Evolutionary conservation across 2,113 vertebrate species (phyloP).

Genomic region (Myrmecophaga tridactyla): DNA sequence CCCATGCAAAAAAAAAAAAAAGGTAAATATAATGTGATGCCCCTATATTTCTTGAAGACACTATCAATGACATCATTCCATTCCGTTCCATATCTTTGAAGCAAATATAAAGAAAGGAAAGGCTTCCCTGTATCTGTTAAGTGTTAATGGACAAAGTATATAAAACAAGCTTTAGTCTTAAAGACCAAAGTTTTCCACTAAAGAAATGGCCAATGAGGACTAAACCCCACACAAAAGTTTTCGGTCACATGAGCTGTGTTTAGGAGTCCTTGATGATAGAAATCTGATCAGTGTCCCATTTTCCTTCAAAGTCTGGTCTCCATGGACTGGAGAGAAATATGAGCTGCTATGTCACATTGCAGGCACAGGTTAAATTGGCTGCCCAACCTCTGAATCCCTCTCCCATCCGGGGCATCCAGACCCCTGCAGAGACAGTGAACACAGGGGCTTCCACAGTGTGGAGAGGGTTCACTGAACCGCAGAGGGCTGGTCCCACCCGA

Average conservation of each 20-base stretch:
- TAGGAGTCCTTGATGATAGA: fast-evolving
- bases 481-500: neutral
- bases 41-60: neutral
- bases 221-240: neutral
- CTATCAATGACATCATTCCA: fast-evolving
- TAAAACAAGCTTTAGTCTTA: neutral
- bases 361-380: neutral
- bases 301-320: neutral
- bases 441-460: neutral
- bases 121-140: neutral
- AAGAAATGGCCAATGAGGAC: neutral
- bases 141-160: fast-evolving
- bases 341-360: too few relatives aligned
- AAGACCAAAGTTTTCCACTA: neutral
- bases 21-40: fast-evolving
- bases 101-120: neutral
- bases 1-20: too few relatives aligned
- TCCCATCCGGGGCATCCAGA: neutral
- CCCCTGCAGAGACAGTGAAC: too few relatives aligned
- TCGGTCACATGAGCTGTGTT: fast-evolving
- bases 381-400: neutral
- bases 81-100: neutral
- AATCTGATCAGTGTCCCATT: neutral
- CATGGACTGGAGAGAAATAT: neutral
- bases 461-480: too few relatives aligned